Percentiles rank a stretch among this genome's conserved stretches.
phyloP scores from a whole-genome alignment of 2,888 invertebrate species.

The Periphyllus acericola region DNA sequence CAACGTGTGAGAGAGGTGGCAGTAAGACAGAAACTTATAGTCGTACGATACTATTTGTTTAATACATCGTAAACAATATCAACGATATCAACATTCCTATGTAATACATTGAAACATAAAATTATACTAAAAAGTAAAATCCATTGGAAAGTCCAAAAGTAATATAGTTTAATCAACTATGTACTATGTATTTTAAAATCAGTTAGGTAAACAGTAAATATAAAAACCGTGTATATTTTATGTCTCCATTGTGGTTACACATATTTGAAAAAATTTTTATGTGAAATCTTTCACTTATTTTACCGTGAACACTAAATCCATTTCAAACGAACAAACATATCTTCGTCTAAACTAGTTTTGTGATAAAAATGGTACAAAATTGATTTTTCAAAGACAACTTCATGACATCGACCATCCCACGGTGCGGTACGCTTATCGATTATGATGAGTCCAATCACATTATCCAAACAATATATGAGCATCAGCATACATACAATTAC shows the following conservation, averaged over 20 bases:
- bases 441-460: not conserved
- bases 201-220: too few species aligned
- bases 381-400: not conserved
- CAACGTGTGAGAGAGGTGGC: not conserved
- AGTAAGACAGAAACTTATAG: not conserved
- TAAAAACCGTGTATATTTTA: too few species aligned
- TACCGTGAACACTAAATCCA: too few species aligned
- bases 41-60: not conserved
- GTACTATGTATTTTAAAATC: too few species aligned
- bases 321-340: too few species aligned
- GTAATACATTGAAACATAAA: not conserved
- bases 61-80: not conserved
- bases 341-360: not conserved
- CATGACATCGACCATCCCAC: not conserved
- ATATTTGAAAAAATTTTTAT: too few species aligned
- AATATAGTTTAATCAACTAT: too few species aligned
- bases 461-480: not conserved
- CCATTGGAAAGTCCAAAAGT: too few species aligned
- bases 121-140: too few species aligned
- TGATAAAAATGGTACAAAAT: not conserved
- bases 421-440: not conserved
- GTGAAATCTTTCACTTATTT: too few species aligned
- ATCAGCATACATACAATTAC: not conserved
- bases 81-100: not conserved
- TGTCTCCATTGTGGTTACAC: too few species aligned